These are phyloP conservation scores for Malurus elegans DNA, from an alignment of 2,113 vertebrate genomes.

Conservation along the genomic window DNA sequence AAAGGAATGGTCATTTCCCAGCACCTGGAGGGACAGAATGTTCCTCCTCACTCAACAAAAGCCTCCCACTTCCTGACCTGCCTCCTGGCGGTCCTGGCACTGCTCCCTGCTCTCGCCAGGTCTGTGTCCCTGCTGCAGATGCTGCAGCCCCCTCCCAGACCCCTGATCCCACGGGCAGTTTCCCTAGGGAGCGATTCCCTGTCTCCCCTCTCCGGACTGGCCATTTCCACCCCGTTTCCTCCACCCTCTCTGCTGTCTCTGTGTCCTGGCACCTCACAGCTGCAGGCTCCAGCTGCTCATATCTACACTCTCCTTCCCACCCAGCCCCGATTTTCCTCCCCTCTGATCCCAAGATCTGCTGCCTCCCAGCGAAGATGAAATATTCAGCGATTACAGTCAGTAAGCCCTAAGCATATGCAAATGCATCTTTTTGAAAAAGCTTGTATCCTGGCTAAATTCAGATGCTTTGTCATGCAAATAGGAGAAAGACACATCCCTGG, in stretches of 20 bases:
- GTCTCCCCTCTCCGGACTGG: background rate
- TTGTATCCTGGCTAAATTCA: slow-evolving; percentile 39
- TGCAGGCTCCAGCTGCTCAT: background rate
- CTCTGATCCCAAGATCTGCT: background rate
- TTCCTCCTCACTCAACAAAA: background rate
- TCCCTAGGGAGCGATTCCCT: background rate
- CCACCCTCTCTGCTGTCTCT: background rate
- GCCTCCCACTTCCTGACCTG: background rate
- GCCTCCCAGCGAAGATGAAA: background rate
- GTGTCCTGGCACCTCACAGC: background rate
- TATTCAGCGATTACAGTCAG: slow-evolving; percentile 2
- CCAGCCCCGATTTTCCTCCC: background rate
- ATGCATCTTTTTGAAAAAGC: slow-evolving; percentile 21
- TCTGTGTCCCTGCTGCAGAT: background rate
- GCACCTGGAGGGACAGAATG: background rate
- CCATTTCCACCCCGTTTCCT: background rate
- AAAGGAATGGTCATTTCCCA: background rate
- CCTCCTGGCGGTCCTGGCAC: background rate
- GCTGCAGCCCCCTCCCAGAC: background rate
- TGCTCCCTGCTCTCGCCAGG: background rate
- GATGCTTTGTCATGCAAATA: slow-evolving; percentile 48
- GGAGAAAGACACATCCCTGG: background rate
- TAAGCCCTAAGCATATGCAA: slow-evolving; percentile 14
- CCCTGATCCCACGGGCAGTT: fast-evolving
- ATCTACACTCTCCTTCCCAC: background rate